A percentile compares a stretch with the other conserved stretches of the same genome.
These are phyloP conservation scores for Melipona beecheii DNA, from an alignment of 2,888 invertebrate species.

Conservation along the genomic window DNA sequence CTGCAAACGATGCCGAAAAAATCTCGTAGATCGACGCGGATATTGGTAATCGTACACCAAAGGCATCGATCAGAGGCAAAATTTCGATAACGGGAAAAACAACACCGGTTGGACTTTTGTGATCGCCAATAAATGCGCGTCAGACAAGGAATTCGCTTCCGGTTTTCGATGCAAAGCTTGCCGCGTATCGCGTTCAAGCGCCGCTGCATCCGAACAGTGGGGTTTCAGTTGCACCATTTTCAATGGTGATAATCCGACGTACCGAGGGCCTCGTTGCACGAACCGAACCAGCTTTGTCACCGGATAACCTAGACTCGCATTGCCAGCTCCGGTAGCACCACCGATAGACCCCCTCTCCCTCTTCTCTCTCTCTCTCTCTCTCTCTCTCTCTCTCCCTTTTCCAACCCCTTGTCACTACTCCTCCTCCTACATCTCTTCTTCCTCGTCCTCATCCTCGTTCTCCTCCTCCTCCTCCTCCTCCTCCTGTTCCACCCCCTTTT, in stretches of 20 bases:
- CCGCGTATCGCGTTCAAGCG: constrained; percentile 82
- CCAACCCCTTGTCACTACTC: constrained; percentile 21
- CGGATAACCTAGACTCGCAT: constrained; percentile 83
- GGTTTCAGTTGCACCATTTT: constrained; percentile 83
- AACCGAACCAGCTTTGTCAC: constrained; percentile 82
- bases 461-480: constrained; percentile 33
- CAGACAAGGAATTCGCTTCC: constrained; percentile 75
- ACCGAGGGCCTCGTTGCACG: constrained; percentile 74
- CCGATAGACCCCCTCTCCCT: constrained; percentile 72
- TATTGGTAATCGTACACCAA: constrained; percentile 35
- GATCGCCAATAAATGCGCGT: constrained; percentile 66
- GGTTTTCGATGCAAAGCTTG: constrained; percentile 72
- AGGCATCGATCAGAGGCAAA: constrained; percentile 31
- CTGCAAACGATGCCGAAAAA: constrained; percentile 6
- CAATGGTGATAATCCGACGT: constrained; percentile 81
- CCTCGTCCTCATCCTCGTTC: constrained; percentile 28
- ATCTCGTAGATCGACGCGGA: not conserved
- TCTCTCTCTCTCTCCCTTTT: not conserved
- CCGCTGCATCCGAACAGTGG: constrained; percentile 82
- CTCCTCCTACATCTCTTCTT: not conserved
- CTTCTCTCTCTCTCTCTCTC: not conserved
- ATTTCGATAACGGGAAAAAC: constrained; percentile 43
- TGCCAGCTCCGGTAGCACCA: constrained; percentile 77
- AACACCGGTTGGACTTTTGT: constrained; percentile 42
- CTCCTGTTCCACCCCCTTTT: constrained; percentile 38